Base-by-base conservation (phyloP, 1,140 invertebrate species). In the Scaptodrosophila lebanonensis region DNA sequence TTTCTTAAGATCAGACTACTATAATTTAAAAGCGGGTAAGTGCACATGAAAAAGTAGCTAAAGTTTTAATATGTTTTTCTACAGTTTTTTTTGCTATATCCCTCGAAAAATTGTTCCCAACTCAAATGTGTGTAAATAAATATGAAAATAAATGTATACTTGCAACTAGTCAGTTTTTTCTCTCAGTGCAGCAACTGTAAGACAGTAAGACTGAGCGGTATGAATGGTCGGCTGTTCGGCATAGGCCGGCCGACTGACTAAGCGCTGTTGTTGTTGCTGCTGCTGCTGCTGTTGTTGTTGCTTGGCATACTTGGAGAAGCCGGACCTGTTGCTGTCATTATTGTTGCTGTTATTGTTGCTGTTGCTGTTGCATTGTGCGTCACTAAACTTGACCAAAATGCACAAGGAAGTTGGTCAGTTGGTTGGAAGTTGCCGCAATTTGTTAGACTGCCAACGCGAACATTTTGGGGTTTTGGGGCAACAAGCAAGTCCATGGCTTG, bases 371-470 rank as follows among this genome's bases (percentile, higher is more conserved):
- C 17, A 16, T 38, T 53, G 51, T 75, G 75, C 75, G 70, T 82
- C 69, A 79, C 75, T 82, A 79, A 73, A 77, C 75, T 82, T 82
- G 73, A 77, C 75, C 73, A 79, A 79, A 77, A 73, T 69, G 61
- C 58, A 77, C 75, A 73, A 82, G 73, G 73, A 77, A 77, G 53
- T 64, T 51, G 48, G 16, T 45, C 11, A 29, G 29, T 8, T 9
- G 25, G 18, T 9, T 32, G 25, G 8, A 45, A 16, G 12, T n/a
- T 13, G 40, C 47, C 25, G 29, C 30, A 36, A 29, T n/a, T 3
- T 11, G 2, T n/a, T 20, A 5, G 11, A 35, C 20, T 33, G 20
- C 33, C 20, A n/a, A n/a, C n/a, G n/a, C n/a, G n/a, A n/a, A n/a
- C n/a, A n/a, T n/a, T n/a, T n/a, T n/a, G n/a, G n/a, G n/a, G n/a